Evolutionary conservation across 1,140 invertebrate species (phyloP).

Genomic region (Trachymyrmex cornetzi): DNA sequence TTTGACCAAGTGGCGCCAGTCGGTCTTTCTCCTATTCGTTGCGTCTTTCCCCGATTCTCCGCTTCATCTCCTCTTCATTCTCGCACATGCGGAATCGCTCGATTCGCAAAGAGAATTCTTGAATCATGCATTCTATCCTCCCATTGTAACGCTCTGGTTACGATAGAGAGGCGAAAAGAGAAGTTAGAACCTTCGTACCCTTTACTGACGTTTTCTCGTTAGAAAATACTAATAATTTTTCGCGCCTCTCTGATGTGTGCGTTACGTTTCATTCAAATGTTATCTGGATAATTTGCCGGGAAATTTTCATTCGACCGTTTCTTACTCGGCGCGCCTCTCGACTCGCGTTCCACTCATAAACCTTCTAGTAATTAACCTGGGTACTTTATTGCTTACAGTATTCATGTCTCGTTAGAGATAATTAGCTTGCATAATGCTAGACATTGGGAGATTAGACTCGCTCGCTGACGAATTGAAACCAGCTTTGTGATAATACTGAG

Average conservation of each 20-base stretch:
- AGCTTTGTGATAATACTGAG: not conserved
- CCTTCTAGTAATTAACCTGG: conserved; percentile 45
- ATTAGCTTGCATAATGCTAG: conserved; percentile 39
- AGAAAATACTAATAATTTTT: conserved; percentile 31
- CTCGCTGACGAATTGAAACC: conserved; percentile 35
- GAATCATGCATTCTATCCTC: not conserved
- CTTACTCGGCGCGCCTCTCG: not conserved
- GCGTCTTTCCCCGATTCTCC: conserved; percentile 9
- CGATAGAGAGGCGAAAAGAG: not conserved
- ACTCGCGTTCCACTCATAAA: conserved; percentile 37
- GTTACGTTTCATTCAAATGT: conserved; percentile 22
- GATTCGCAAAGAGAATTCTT: conserved; percentile 16
- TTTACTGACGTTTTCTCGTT: not conserved
- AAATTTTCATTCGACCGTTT: conserved; percentile 33
- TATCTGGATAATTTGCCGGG: not conserved
- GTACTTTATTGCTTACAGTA: conserved; percentile 37
- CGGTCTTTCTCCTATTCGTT: conserved; percentile 57
- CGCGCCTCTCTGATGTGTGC: not conserved
- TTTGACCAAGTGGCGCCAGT: conserved; percentile 78
- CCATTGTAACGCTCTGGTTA: conserved; percentile 1
- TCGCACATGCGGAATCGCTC: conserved; percentile 8
- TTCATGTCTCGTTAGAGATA: conserved; percentile 58
- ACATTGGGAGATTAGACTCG: conserved; percentile 50
- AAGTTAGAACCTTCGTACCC: not conserved
- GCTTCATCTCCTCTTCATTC: not conserved